phyloP scores from a whole-genome alignment of 2,888 invertebrate genomes.

The Pelosia muscerda region DNA sequence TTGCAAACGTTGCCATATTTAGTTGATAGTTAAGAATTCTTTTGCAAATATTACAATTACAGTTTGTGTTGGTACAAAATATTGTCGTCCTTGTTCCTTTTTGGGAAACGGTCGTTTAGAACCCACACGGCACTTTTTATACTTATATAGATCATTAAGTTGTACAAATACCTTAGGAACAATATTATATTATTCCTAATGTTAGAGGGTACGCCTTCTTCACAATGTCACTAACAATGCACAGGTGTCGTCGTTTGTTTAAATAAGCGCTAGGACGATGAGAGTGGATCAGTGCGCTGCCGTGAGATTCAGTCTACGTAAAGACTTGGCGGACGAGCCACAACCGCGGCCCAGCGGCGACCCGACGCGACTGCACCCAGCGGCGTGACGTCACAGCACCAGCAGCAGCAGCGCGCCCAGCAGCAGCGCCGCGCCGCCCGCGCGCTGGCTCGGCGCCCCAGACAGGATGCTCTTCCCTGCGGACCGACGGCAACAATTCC shows the following conservation, averaged over 20 bases:
- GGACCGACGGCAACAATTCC: constrained; percentile 17
- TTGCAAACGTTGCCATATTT: no score
- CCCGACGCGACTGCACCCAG: constrained; percentile 37
- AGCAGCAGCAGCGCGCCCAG: constrained; percentile 63
- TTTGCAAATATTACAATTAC: background rate
- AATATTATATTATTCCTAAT: no score
- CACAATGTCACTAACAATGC: background rate
- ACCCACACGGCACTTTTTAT: background rate
- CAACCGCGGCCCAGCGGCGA: background rate
- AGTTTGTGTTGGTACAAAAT: background rate
- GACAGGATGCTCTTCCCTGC: constrained; percentile 79
- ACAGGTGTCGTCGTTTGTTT: background rate
- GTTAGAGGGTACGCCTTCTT: background rate
- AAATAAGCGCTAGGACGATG: background rate
- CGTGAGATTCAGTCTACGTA: background rate
- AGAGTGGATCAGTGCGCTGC: background rate
- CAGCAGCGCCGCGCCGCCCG: constrained; percentile 63
- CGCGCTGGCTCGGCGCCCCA: constrained; percentile 57
- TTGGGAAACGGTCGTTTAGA: background rate
- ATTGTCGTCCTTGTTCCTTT: background rate
- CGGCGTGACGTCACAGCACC: constrained; percentile 64
- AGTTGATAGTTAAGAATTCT: background rate
- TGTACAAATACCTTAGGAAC: no score
- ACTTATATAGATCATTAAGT: no score
- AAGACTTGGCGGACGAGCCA: background rate